phyloP scores from a whole-genome alignment of 1,140 invertebrate species.

The Pissodes strobi region DNA sequence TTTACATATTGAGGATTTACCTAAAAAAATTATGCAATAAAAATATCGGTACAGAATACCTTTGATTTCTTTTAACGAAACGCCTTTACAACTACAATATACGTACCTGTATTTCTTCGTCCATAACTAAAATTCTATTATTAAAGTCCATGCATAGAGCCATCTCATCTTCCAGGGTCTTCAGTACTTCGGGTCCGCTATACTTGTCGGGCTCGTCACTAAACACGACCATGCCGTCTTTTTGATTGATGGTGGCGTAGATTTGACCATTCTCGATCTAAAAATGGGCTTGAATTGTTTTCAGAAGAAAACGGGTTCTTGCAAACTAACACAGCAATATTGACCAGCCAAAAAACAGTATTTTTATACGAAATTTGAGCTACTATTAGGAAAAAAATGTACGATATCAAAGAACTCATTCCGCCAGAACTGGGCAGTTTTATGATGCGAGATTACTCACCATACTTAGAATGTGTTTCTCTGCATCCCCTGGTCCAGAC shows the following conservation, averaged over 20 bases:
- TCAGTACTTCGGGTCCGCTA: conserved; percentile 84
- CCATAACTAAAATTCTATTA: conserved; percentile 86
- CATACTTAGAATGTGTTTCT: conserved; percentile 95
- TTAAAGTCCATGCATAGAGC: conserved; percentile 84
- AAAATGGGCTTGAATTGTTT: conserved; percentile 22
- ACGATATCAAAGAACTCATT: too few relatives aligned
- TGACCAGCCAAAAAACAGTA: too few relatives aligned
- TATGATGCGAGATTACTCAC: conserved; percentile 58
- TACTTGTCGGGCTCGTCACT: conserved; percentile 96
- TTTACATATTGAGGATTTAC: conserved; percentile 85
- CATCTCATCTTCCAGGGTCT: conserved; percentile 86
- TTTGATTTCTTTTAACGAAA: neutral
- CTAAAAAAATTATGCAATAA: conserved; percentile 19
- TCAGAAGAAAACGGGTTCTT: too few relatives aligned
- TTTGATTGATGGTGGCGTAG: conserved; percentile 96
- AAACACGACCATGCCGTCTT: conserved; percentile 97
- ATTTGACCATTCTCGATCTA: conserved; percentile 98
- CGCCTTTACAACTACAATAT: neutral
- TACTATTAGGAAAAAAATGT: too few relatives aligned
- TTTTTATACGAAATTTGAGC: too few relatives aligned
- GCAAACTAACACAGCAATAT: too few relatives aligned
- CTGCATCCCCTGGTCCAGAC: conserved; percentile 81
- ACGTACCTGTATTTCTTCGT: conserved; percentile 83
- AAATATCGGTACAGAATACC: neutral
- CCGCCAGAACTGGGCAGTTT: too few relatives aligned